Percentiles rank a stretch among this genome's conserved stretches.
These are phyloP conservation scores for Telenomus remus DNA, from an alignment of 1,140 invertebrate species.

Conservation along the genomic window DNA sequence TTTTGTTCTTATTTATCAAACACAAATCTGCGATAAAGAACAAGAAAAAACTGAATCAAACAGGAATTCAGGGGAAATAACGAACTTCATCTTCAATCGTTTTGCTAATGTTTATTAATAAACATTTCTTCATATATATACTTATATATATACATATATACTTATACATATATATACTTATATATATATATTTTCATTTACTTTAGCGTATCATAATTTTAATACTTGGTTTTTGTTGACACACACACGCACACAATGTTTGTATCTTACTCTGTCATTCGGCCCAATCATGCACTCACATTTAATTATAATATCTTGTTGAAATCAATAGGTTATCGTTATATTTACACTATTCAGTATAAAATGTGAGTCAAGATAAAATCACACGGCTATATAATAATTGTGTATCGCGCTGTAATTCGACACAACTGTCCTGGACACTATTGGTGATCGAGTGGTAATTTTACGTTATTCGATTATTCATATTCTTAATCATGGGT, in stretches of 20 bases:
- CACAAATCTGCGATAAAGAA: too few relatives aligned
- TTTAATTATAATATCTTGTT: conserved; percentile 46
- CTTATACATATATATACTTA: neutral
- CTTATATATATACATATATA: conserved; percentile 35
- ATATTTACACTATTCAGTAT: conserved; percentile 75
- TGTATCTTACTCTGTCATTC: conserved; percentile 17
- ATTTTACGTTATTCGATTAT: conserved; percentile 40
- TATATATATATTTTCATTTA: conserved; percentile 7
- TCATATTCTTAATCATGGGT: conserved; percentile 37
- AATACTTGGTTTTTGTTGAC: conserved; percentile 45
- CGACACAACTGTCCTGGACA: conserved; percentile 60
- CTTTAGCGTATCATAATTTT: conserved; percentile 56
- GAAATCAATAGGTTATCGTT: conserved; percentile 67
- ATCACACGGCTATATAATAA: conserved; percentile 68
- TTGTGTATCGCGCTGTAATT: conserved; percentile 40
- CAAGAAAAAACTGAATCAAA: too few relatives aligned
- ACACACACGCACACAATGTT: conserved; percentile 19
- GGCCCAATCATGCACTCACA: conserved; percentile 29
- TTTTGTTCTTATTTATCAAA: too few relatives aligned
- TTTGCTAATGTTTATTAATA: conserved; percentile 61
- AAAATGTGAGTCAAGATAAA: conserved; percentile 74
- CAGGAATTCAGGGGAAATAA: conserved; percentile 1
- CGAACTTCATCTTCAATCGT: conserved; percentile 45
- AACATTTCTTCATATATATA: conserved; percentile 56
- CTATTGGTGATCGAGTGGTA: conserved; percentile 72